Percentiles rank a stretch among this genome's conserved stretches.
Evolutionary conservation across 2,888 invertebrate species (phyloP).

Genomic region (Aphidius colemani): DNA sequence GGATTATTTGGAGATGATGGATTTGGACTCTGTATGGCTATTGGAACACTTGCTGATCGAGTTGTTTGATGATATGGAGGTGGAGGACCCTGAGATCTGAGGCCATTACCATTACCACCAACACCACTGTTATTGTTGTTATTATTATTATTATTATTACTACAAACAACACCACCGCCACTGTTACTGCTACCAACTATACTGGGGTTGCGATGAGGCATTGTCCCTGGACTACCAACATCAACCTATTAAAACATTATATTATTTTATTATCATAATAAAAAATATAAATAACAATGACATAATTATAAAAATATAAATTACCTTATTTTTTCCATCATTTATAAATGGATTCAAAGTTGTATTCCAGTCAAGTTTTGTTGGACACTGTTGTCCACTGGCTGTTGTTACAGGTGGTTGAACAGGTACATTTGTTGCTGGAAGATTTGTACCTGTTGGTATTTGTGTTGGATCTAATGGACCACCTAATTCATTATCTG

Average conservation of each 20-base stretch:
- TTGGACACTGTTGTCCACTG: constrained; percentile 52
- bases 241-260: constrained; percentile 36
- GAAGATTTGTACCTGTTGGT: constrained; percentile 43
- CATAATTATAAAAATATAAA: neutral
- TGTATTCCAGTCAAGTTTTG: constrained; percentile 86
- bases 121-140: constrained; percentile 39
- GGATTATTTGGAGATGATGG: constrained; percentile 75
- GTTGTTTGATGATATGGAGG: constrained; percentile 78
- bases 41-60: constrained; percentile 75
- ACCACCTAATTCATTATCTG: constrained; percentile 56
- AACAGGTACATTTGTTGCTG: constrained; percentile 43
- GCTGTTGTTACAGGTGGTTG: constrained; percentile 45
- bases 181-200: too few species aligned
- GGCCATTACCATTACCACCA: constrained; percentile 56
- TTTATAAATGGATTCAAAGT: constrained; percentile 81
- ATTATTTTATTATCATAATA: neutral
- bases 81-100: constrained; percentile 74
- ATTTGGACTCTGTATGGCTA: constrained; percentile 75
- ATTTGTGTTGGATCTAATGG: constrained; percentile 56
- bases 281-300: constrained; percentile 6
- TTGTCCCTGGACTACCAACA: constrained; percentile 48
- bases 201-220: constrained; percentile 21
- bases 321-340: constrained; percentile 71
- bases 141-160: too few species aligned
- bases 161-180: constrained; percentile 47